phyloP scores from a whole-genome alignment of 2,113 vertebrate genomes.

The Carlito syrichta region DNA sequence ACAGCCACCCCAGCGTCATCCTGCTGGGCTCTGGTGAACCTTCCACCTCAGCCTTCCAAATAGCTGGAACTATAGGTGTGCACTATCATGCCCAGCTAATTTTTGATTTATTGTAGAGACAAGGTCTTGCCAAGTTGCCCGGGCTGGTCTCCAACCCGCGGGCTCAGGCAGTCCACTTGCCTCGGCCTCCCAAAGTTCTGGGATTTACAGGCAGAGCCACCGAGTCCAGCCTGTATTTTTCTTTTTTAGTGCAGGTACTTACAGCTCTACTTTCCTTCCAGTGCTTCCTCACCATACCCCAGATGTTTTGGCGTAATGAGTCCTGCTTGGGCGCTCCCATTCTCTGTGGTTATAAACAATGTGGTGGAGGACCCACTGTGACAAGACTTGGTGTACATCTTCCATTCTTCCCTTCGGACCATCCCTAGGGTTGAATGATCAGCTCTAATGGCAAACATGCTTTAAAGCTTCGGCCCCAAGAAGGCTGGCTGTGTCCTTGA shows the following conservation, averaged over 20 bases:
- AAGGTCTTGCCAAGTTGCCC: too few species aligned
- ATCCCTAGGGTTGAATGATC: rapidly evolving
- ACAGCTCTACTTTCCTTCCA: not conserved
- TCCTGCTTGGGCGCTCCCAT: not conserved
- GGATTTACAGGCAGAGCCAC: too few species aligned
- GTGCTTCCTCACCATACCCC: not conserved
- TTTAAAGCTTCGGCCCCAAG: not conserved
- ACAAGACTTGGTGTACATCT: rapidly evolving
- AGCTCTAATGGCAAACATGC: not conserved
- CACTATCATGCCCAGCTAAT: too few species aligned
- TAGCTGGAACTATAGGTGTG: too few species aligned
- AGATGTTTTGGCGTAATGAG: not conserved
- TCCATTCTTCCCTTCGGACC: rapidly evolving
- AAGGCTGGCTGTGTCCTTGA: rapidly evolving
- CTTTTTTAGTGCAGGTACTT: rapidly evolving
- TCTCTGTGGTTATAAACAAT: not conserved
- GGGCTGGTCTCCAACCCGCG: too few species aligned
- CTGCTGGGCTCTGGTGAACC: too few species aligned
- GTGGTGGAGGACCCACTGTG: not conserved
- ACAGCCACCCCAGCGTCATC: too few species aligned
- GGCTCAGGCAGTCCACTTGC: too few species aligned
- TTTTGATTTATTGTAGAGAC: too few species aligned
- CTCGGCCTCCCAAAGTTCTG: too few species aligned
- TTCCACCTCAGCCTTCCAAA: too few species aligned
- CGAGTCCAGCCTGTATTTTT: too few species aligned